Base-by-base conservation (phyloP, 1,140 invertebrate species). In the Pissodes strobi region DNA sequence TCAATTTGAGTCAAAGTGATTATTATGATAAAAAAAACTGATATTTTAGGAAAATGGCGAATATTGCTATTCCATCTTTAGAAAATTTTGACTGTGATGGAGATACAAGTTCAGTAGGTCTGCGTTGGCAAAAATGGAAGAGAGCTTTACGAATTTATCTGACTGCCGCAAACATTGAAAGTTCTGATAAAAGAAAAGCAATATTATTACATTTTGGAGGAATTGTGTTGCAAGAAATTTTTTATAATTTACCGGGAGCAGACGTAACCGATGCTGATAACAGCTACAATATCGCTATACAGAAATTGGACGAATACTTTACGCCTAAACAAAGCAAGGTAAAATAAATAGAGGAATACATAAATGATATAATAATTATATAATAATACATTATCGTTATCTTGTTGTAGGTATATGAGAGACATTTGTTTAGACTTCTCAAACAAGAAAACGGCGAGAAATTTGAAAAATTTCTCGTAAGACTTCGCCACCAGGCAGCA, bases 111-210 rank as follows among this genome's bases (percentile, higher is more conserved):
- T 72, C 64, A 17, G 48, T 76, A 8, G 70, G 72, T 0, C 21
- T 64, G 22, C 66, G 72, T 3, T 74, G 74, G 74, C 66, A 73
- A 52, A 67, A 69, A 63, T 76, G 72, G 73, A 74, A 71, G 60
- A 46, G 72, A 17, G 49, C 56, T n/a, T 49, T 74, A 13, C 3
- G 70, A 18, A 75, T 75, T 38, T 76, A 72, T 22, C 21, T 75
- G 17, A 25, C 59, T 17, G 74, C 73, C 5, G 38, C 72, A 2
- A 52, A 52, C n/a, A 69, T 77, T 8, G 57, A 65, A 1, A 41
- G 18, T 9, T 27, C 45, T 17, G 15, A 12, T 39, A 74, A 75
- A 48, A 75, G 71, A 63, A 64, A 66, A 58, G 72, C 75, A 0
- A 57, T 15, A 38, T 34, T 76, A 5, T 55, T 75, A 41, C 69